Evolutionary conservation across 1,140 invertebrate genomes (phyloP), one percentile per base, ranked within the genome.

Genomic region (Ladona fulva): DNA sequence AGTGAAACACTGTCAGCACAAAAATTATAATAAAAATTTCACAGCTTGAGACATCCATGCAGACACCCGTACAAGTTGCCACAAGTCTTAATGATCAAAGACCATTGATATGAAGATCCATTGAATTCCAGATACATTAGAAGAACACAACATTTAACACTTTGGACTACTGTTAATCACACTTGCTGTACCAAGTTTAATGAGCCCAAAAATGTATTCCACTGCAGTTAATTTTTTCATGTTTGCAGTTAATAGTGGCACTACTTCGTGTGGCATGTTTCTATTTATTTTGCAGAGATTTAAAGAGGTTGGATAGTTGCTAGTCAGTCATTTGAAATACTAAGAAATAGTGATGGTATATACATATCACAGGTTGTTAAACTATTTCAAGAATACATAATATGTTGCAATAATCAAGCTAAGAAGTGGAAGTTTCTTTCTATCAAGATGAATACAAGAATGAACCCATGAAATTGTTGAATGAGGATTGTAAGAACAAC

Each of bases 21-120:
- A 66, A 66, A 66, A 66, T 66, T 66, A 66, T 66, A 66, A 66
- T 66, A 66, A 66, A 66, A 66, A 66, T 66, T 66, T 66, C 52
- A 66, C 52, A 66, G 52, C 52, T 66, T 66, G 52, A 66, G 52
- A 66, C 52, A 66, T 66, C 52, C 52, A 66, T 66, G 52, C 52
- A 66, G 52, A 66, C 52, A 66, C 52, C 52, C 52, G 52, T 66
- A 66, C 52, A 66, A 66, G 14, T 66, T 66, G 52, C 52, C 52
- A 66, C 52, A 22, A 66, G 52, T 66, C 52, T 66, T 66, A 66
- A 66, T 66, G 52, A 66, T 66, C 52, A 66, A 66, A 66, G 52
- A 66, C 52, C 52, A 66, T 66, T 66, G 52, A 66, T 66, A 66
- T 66, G 52, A 66, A 66, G 3, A 66, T 66, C 52, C 52, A 66